Conservation (phyloP, 2,797 vertebrate genomes). For the Paramormyrops hopkinsi region DNA sequence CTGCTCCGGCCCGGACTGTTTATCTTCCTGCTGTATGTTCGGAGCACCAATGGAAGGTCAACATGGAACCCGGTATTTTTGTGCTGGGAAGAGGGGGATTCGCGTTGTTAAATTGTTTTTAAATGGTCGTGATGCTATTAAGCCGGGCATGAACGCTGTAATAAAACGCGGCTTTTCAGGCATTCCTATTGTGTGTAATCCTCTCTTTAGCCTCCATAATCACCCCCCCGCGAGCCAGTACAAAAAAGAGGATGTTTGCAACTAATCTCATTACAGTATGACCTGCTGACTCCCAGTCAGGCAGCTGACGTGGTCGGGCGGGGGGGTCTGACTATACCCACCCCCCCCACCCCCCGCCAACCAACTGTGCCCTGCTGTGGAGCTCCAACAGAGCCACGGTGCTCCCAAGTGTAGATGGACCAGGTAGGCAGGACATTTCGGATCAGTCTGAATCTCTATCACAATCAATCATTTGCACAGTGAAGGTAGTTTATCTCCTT, state of each 20-base stretch:
- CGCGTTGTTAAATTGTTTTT: background rate
- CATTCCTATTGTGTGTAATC: slow-evolving; percentile 21
- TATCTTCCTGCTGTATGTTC: background rate
- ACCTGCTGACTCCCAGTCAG: background rate
- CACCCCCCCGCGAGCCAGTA: background rate
- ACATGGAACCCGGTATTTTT: too few relatives aligned
- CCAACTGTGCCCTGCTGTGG: background rate
- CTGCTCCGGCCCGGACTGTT: background rate
- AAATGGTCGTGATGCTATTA: background rate
- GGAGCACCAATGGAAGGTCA: background rate
- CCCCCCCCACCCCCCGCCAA: background rate
- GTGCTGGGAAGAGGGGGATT: background rate
- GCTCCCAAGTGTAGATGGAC: background rate
- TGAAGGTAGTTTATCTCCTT: background rate
- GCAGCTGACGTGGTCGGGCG: background rate
- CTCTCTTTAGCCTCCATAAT: slow-evolving; percentile 7
- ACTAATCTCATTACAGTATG: slow-evolving; percentile 26
- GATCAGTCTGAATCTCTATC: background rate
- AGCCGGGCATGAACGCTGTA: background rate
- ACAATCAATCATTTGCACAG: background rate
- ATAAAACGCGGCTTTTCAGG: slow-evolving; percentile 1
- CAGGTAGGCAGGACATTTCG: background rate
- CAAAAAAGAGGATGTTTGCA: background rate
- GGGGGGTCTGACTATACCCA: background rate
- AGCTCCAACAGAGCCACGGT: background rate